phyloP scores from a whole-genome alignment of 2,113 vertebrate species.

The Psilopsiagon aymara region DNA sequence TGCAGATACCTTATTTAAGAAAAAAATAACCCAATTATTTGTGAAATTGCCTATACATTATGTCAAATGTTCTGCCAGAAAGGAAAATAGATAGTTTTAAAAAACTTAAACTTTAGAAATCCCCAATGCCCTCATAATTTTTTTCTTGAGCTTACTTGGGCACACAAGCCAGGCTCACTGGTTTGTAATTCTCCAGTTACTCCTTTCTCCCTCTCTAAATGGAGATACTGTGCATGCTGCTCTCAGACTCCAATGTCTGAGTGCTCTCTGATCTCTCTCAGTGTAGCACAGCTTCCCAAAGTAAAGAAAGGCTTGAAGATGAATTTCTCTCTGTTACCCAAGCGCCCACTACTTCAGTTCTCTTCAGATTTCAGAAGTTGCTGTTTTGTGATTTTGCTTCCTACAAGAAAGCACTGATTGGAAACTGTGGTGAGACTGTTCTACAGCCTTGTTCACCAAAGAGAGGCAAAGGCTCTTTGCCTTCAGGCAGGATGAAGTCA shows the following conservation, averaged over 20 bases:
- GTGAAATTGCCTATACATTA: neutral
- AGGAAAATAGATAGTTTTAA: neutral
- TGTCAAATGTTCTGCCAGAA: neutral
- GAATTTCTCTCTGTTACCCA: neutral
- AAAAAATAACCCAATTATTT: neutral
- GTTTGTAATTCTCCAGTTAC: neutral
- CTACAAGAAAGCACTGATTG: neutral
- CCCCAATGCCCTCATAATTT: neutral
- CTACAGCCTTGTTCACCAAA: neutral
- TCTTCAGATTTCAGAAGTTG: neutral
- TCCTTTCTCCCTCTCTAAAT: neutral
- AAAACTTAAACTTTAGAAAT: neutral
- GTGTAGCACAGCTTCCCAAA: neutral
- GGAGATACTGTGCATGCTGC: accelerated
- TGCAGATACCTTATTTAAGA: neutral
- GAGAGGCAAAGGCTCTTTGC: neutral
- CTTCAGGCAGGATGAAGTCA: neutral
- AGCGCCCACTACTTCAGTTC: neutral
- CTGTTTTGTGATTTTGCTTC: neutral
- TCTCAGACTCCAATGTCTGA: neutral
- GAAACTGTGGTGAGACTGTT: neutral
- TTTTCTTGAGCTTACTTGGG: neutral
- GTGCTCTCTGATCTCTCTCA: neutral
- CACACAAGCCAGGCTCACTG: neutral
- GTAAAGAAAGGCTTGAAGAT: neutral